Conservation (phyloP, 35 echinoderm and acorn worm genomes). For the Strongylocentrotus purpuratus region DNA sequence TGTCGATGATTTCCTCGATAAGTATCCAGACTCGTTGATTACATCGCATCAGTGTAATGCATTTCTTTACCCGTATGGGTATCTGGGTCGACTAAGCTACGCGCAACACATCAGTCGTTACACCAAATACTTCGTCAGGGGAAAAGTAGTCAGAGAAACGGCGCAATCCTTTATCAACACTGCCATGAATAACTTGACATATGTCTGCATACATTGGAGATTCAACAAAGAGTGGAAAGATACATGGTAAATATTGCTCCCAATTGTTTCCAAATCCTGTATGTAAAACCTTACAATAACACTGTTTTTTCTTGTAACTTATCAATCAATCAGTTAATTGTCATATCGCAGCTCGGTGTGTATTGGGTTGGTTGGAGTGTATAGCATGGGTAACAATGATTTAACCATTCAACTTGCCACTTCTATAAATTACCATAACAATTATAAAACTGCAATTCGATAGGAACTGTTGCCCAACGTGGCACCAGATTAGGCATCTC, state of each 20-base stretch:
- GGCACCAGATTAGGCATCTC: too few relatives aligned
- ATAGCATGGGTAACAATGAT: too few relatives aligned
- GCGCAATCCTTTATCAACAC: conserved; percentile 3
- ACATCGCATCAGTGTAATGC: conserved; percentile 34
- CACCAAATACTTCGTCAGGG: conserved; percentile 6
- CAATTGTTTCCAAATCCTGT: too few relatives aligned
- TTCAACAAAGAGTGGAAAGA: conserved; percentile 57
- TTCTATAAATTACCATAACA: too few relatives aligned
- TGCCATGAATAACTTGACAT: neutral
- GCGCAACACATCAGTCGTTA: neutral
- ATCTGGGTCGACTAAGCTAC: conserved; percentile 37
- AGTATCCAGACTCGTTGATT: conserved; percentile 33
- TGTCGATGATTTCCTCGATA: neutral
- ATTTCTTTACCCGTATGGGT: conserved; percentile 60
- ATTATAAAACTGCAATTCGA: too few relatives aligned
- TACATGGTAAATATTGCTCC: conserved; percentile 31
- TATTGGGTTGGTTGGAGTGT: too few relatives aligned
- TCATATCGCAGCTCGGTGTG: too few relatives aligned
- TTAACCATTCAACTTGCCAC: too few relatives aligned
- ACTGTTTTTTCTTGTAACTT: too few relatives aligned
- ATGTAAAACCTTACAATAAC: too few relatives aligned
- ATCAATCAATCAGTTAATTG: too few relatives aligned
- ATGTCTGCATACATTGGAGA: conserved; percentile 60
- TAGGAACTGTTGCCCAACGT: too few relatives aligned
- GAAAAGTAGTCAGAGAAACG: neutral